Percentiles rank a stretch among this genome's conserved stretches.
These are phyloP conservation scores for Synanthedon andrenaeformis DNA, from an alignment of 2,888 invertebrate species.

Conservation along the genomic window DNA sequence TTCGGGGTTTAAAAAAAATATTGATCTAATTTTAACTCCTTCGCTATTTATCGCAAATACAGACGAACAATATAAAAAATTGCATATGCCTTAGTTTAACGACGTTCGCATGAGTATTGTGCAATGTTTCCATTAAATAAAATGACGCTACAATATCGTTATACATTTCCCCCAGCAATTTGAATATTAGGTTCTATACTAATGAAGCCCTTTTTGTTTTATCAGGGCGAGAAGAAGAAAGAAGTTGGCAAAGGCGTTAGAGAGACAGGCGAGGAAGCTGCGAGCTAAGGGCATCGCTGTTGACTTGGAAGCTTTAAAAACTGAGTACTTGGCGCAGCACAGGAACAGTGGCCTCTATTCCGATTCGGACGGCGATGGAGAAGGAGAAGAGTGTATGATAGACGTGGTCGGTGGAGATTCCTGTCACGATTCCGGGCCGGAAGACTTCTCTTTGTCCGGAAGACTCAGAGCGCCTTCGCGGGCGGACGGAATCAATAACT, in stretches of 20 bases:
- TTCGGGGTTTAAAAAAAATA: too few relatives aligned
- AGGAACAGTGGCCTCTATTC: slow-evolving; percentile 72
- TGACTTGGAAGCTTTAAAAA: slow-evolving; percentile 84
- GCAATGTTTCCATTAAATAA: too few relatives aligned
- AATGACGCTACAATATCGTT: too few relatives aligned
- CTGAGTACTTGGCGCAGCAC: slow-evolving; percentile 87
- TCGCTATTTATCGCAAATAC: too few relatives aligned
- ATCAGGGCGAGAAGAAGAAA: slow-evolving; percentile 86
- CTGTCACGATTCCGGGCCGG: slow-evolving; percentile 75
- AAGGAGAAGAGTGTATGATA: slow-evolving; percentile 80
- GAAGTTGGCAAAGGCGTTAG: slow-evolving; percentile 91
- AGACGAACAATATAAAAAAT: too few relatives aligned
- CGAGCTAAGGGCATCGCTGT: slow-evolving; percentile 92
- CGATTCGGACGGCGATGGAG: slow-evolving; percentile 70
- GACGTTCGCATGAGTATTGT: too few relatives aligned
- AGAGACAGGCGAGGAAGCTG: slow-evolving; percentile 91
- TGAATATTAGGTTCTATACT: slow-evolving; percentile 58
- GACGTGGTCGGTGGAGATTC: slow-evolving; percentile 88
- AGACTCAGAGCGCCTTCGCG: slow-evolving; percentile 70
- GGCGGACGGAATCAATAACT: slow-evolving; percentile 71
- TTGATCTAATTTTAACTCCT: too few relatives aligned
- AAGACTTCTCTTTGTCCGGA: slow-evolving; percentile 73
- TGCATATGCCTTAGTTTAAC: too few relatives aligned
- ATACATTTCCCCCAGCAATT: neutral
- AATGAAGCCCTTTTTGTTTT: slow-evolving; percentile 61